phyloP scores from a whole-genome alignment of 2,113 vertebrate genomes.

The Menura novaehollandiae region DNA sequence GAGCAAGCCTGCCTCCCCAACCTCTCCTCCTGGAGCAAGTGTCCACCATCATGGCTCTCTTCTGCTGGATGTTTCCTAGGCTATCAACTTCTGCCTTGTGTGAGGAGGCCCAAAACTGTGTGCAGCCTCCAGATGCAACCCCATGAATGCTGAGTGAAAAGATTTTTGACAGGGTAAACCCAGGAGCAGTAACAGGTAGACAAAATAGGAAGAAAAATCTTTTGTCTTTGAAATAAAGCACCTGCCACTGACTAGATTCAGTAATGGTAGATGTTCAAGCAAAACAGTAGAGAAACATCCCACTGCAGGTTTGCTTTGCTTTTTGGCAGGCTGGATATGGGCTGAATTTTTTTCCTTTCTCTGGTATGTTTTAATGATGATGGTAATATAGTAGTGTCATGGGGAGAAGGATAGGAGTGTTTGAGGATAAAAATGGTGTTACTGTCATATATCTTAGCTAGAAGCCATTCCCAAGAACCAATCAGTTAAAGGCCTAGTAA shows the following conservation, averaged over 20 bases:
- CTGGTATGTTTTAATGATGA: background rate
- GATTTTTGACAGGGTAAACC: background rate
- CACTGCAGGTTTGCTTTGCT: background rate
- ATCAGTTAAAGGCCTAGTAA: background rate
- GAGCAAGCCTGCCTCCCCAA: background rate
- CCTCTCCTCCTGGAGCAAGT: background rate
- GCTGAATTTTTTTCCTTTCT: background rate
- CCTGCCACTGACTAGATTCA: background rate
- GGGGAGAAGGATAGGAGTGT: background rate
- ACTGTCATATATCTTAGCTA: background rate
- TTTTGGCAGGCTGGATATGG: background rate
- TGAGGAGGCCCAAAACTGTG: background rate
- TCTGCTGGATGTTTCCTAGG: background rate
- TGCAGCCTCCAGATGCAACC: background rate
- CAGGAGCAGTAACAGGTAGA: rapidly evolving
- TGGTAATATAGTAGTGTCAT: background rate
- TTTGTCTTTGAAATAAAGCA: background rate
- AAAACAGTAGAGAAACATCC: background rate
- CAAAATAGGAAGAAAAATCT: background rate
- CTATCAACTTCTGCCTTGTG: background rate
- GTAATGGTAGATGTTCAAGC: background rate
- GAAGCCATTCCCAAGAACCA: background rate
- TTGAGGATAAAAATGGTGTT: background rate
- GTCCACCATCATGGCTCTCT: background rate
- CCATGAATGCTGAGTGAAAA: background rate